A percentile compares a stretch with the other conserved stretches of the same genome.
Conservation (phyloP, 2,888 invertebrate genomes). For the Drosophila fungiperda region DNA sequence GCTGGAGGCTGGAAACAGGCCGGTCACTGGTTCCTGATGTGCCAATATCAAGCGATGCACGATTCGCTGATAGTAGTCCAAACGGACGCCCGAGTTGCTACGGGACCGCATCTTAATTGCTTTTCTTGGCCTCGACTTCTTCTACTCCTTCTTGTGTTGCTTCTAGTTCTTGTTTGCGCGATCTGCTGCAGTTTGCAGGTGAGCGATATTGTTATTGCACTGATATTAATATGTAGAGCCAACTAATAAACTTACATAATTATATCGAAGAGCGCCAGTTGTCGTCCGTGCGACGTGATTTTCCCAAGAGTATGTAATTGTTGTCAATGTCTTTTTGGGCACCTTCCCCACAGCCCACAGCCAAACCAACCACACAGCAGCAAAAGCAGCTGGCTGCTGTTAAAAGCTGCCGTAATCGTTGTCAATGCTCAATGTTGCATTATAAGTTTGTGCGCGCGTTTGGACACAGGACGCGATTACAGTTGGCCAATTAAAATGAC, state of each 20-base stretch:
- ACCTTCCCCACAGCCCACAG: slow-evolving; percentile 24
- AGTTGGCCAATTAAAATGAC: slow-evolving; percentile 19
- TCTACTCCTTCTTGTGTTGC: background rate
- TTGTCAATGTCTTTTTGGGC: slow-evolving; percentile 47
- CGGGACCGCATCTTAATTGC: slow-evolving; percentile 90
- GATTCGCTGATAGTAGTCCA: slow-evolving; percentile 98
- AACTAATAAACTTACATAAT: slow-evolving; percentile 49
- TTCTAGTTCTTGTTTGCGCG: slow-evolving; percentile 4
- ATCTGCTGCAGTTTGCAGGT: slow-evolving; percentile 6
- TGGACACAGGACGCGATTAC: slow-evolving; percentile 11
- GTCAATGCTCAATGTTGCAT: slow-evolving; percentile 40
- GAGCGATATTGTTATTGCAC: slow-evolving; percentile 6
- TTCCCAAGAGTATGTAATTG: slow-evolving; percentile 44
- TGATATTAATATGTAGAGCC: background rate
- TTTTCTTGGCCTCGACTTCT: background rate
- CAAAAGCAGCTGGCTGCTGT: slow-evolving; percentile 49
- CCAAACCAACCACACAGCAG: slow-evolving; percentile 27
- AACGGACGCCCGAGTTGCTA: slow-evolving; percentile 95
- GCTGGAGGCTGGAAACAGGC: slow-evolving; percentile 95
- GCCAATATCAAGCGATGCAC: slow-evolving; percentile 97
- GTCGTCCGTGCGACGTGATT: slow-evolving; percentile 25
- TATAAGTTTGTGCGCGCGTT: slow-evolving; percentile 17
- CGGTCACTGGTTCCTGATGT: slow-evolving; percentile 98
- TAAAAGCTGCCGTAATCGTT: slow-evolving; percentile 46
- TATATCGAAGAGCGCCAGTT: slow-evolving; percentile 32